Conservation (phyloP, 1,140 invertebrate species). For the Elymnias hypermnestra region DNA sequence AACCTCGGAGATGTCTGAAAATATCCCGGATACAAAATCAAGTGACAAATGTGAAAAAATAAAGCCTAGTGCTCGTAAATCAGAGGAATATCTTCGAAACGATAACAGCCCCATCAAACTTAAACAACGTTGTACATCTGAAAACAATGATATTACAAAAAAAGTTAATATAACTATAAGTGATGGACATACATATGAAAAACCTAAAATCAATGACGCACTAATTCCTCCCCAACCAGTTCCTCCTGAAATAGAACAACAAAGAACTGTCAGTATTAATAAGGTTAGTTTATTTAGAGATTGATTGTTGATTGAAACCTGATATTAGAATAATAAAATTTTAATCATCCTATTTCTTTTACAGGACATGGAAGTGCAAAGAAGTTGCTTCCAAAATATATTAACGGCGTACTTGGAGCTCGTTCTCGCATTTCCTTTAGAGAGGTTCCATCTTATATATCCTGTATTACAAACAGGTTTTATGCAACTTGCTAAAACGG, state of each 20-base stretch:
- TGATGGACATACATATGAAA: conserved; percentile 75
- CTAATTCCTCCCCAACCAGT: conserved; percentile 77
- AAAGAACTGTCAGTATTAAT: conserved; percentile 85
- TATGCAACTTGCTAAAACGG: conserved; percentile 73
- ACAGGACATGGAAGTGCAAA: conserved; percentile 77
- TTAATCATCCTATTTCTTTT: not conserved
- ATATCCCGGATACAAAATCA: too few species aligned
- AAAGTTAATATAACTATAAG: conserved; percentile 75
- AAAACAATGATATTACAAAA: conserved; percentile 47
- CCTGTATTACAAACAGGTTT: conserved; percentile 75
- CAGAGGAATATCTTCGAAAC: conserved; percentile 16
- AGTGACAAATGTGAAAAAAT: conserved; percentile 13
- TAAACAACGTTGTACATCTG: conserved; percentile 22
- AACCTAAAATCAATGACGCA: conserved; percentile 65
- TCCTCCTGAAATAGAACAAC: conserved; percentile 85
- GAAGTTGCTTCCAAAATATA: conserved; percentile 76
- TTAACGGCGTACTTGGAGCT: conserved; percentile 78
- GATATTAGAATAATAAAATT: too few species aligned
- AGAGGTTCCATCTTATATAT: conserved; percentile 73
- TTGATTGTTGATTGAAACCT: too few species aligned
- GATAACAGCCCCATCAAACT: conserved; percentile 21
- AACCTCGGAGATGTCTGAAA: not conserved
- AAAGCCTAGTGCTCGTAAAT: conserved; percentile 19
- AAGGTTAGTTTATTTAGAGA: too few species aligned
- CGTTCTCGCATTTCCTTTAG: conserved; percentile 74